These are phyloP conservation scores for Amphiprion percula DNA, from an alignment of 2,113 vertebrate genomes.

Conservation along the genomic window DNA sequence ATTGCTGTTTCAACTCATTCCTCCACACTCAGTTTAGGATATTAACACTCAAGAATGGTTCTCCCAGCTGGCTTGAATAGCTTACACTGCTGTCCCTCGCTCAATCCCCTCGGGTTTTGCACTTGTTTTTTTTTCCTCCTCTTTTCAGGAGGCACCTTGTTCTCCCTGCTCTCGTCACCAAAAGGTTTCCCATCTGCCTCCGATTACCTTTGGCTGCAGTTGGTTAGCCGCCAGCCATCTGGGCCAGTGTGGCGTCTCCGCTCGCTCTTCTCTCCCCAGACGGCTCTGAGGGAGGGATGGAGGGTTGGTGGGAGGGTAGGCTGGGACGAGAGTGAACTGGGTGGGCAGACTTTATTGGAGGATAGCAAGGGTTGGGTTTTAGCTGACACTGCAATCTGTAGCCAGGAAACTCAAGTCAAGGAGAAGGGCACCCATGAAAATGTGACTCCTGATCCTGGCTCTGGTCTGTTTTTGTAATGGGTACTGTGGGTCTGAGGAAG, in stretches of 20 bases:
- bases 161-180: conserved; percentile 80
- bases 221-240: conserved; percentile 84
- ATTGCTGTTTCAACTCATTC: conserved; percentile 56
- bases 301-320: conserved; percentile 28
- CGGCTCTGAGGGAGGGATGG: conserved; percentile 59
- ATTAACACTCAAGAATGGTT: conserved; percentile 64
- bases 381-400: conserved; percentile 66
- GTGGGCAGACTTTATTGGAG: conserved; percentile 65
- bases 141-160: conserved; percentile 80
- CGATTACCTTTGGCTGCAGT: conserved; percentile 87
- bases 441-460: conserved; percentile 35
- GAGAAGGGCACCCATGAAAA: conserved; percentile 65
- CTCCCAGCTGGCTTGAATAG: conserved; percentile 67
- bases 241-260: conserved; percentile 80
- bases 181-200: conserved; percentile 87
- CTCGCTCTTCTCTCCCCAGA: conserved; percentile 72
- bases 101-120: conserved; percentile 65
- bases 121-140: conserved; percentile 44
- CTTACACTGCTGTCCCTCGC: conserved; percentile 57
- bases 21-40: conserved; percentile 53
- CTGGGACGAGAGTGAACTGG: conserved; percentile 48
- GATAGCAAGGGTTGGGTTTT: conserved; percentile 48
- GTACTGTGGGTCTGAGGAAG: conserved; percentile 59
- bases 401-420: conserved; percentile 65
- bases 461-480: conserved; percentile 58